Percentiles rank a stretch among this genome's conserved stretches.
phyloP scores from a whole-genome alignment of 2,888 invertebrate genomes.

The Lochmaea crataegi region DNA sequence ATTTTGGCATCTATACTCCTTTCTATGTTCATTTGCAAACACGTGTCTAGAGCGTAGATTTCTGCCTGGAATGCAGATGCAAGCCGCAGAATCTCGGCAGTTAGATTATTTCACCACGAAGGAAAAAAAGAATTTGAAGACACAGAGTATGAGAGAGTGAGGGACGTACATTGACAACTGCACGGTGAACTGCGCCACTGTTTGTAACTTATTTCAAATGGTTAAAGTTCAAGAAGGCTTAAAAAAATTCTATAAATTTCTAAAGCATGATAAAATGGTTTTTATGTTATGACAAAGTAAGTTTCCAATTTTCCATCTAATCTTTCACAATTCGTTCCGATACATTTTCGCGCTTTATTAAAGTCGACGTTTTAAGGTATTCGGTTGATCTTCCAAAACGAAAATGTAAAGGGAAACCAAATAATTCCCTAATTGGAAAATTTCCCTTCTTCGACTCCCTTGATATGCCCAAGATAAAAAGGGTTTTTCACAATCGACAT shows the following conservation, averaged over 20 bases:
- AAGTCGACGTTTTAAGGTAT: neutral
- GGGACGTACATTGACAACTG: no score
- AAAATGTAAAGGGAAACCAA: constrained; percentile 22
- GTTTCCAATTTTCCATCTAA: neutral
- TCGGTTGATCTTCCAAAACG: constrained; percentile 18
- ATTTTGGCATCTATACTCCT: no score
- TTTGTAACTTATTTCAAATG: no score
- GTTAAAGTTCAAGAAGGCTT: no score
- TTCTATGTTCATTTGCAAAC: no score
- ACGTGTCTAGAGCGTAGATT: no score
- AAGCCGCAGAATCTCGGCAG: no score
- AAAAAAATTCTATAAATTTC: neutral
- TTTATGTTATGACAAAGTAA: neutral
- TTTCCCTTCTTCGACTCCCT: constrained; percentile 25
- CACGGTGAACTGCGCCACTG: no score
- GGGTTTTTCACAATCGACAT: constrained; percentile 25
- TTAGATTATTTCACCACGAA: no score
- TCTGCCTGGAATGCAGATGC: no score
- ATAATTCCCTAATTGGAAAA: constrained; percentile 23
- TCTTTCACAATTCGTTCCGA: neutral
- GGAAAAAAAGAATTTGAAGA: no score
- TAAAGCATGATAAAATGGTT: neutral
- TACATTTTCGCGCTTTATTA: neutral
- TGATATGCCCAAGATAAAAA: constrained; percentile 13
- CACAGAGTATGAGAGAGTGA: no score